Base-by-base conservation (phyloP, 1,140 invertebrate species). In the Anastatus disparis region DNA sequence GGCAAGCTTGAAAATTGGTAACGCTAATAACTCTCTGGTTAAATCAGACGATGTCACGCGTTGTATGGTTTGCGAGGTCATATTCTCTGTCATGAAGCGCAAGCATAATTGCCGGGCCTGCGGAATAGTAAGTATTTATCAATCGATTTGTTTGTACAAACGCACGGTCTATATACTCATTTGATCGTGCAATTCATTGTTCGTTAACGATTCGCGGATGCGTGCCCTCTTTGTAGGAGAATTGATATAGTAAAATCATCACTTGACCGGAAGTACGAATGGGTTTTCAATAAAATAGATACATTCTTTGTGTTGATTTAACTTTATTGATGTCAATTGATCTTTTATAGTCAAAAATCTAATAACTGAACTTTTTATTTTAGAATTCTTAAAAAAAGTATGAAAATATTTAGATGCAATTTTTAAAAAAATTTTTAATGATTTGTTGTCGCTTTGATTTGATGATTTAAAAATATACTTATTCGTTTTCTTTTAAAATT, bases 81-180 rank as follows among this genome's bases (percentile, higher is more conserved):
- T 90, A 72, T 94, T 94, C 79, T 92, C 90, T 3, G 87, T 93
- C 13, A 91, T 91, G 71, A 92, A 91, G 79, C 86, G 93, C 59
- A 87, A 92, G 71, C 92, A 94, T 77, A 92, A 93, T 79, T 94
- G 93, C 76, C 83, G 92, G 75, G 89, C 91, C 20, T 93, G 92
- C 88, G 93, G 92, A 64, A 91, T 91, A 84, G 91, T 92, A 81
- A 83, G 78, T 81, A 38, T n/a, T n/a, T n/a, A n/a, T n/a, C n/a
- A n/a, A n/a, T n/a, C n/a, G n/a, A n/a, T n/a, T n/a, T n/a, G n/a
- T n/a, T n/a, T n/a, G n/a, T n/a, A n/a, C n/a, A n/a, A n/a, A n/a
- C n/a, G n/a, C n/a, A n/a, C n/a, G n/a, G n/a, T n/a, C n/a, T n/a
- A n/a, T n/a, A n/a, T n/a, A n/a, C n/a, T n/a, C n/a, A n/a, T n/a